A percentile compares a stretch with the other conserved stretches of the same genome.
Conservation (phyloP, 2,113 vertebrate genomes). For the Vulpes ferrilata region DNA sequence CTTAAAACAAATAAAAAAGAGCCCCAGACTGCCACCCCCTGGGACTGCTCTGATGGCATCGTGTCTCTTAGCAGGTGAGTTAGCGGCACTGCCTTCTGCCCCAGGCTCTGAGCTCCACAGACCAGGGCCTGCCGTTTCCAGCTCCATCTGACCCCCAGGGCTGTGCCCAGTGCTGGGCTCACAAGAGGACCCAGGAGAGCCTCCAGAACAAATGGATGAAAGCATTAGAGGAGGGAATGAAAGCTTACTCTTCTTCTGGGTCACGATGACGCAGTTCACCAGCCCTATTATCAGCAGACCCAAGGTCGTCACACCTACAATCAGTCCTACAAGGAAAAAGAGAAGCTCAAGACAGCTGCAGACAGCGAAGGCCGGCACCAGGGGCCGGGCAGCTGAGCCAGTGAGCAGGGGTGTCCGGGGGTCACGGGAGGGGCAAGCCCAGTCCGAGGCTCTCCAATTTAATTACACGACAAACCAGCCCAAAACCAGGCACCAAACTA, state of each 20-base stretch:
- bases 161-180: background rate
- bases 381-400: no score
- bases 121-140: background rate
- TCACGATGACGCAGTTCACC: slow-evolving; percentile 62
- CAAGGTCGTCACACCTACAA: slow-evolving; percentile 58
- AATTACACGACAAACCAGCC: background rate
- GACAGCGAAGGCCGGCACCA: background rate
- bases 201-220: background rate
- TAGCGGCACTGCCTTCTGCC: background rate
- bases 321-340: slow-evolving; percentile 68
- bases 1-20: no score
- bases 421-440: accelerated
- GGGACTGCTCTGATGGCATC: background rate
- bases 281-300: background rate
- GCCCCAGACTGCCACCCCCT: background rate
- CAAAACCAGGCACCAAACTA: background rate
- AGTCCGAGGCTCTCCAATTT: background rate
- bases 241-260: slow-evolving; percentile 84
- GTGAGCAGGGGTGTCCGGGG: background rate
- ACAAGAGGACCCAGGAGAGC: background rate
- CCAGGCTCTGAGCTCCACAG: background rate
- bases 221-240: accelerated
- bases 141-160: background rate
- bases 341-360: background rate
- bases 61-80: background rate